phyloP scores from a whole-genome alignment of 1,140 invertebrate species.

The Musca vetustissima region DNA sequence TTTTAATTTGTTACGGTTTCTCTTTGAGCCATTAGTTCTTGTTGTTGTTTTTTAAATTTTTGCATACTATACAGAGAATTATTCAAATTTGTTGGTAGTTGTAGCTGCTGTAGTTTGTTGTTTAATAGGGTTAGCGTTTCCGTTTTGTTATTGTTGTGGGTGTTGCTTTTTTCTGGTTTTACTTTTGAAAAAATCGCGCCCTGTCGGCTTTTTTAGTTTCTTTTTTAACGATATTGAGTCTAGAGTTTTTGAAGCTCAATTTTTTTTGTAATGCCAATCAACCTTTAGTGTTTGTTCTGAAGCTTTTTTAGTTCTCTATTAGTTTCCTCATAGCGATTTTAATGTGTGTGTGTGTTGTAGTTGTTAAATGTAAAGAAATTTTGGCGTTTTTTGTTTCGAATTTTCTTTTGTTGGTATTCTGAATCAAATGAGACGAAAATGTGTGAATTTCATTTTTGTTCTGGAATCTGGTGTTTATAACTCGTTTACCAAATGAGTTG shows the following conservation, averaged over 20 bases:
- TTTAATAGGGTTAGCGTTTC: no score
- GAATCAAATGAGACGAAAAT: background rate
- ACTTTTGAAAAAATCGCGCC: slow-evolving; percentile 48
- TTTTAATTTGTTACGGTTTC: no score
- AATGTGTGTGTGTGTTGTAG: background rate
- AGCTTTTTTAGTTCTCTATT: slow-evolving; percentile 11
- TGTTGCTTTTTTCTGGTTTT: slow-evolving; percentile 20
- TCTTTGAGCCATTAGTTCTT: no score
- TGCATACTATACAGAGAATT: no score
- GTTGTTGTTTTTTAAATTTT: no score
- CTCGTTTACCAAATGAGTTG: slow-evolving; percentile 50
- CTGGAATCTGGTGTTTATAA: slow-evolving; percentile 42
- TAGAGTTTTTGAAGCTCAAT: slow-evolving; percentile 31
- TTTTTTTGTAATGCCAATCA: slow-evolving; percentile 31
- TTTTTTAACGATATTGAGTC: slow-evolving; percentile 34
- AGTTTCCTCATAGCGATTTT: slow-evolving; percentile 1
- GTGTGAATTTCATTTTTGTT: slow-evolving; percentile 17
- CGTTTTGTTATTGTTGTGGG: no score
- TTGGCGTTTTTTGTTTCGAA: slow-evolving; percentile 5
- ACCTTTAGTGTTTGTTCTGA: slow-evolving; percentile 17
- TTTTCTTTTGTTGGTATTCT: slow-evolving; percentile 15
- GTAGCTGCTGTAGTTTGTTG: no score
- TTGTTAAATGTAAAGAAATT: slow-evolving; percentile 4
- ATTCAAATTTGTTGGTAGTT: no score
- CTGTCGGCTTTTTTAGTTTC: slow-evolving; percentile 49